Evolutionary conservation across 2,113 vertebrate species (phyloP).

Genomic region (Lamprologus callipterus): DNA sequence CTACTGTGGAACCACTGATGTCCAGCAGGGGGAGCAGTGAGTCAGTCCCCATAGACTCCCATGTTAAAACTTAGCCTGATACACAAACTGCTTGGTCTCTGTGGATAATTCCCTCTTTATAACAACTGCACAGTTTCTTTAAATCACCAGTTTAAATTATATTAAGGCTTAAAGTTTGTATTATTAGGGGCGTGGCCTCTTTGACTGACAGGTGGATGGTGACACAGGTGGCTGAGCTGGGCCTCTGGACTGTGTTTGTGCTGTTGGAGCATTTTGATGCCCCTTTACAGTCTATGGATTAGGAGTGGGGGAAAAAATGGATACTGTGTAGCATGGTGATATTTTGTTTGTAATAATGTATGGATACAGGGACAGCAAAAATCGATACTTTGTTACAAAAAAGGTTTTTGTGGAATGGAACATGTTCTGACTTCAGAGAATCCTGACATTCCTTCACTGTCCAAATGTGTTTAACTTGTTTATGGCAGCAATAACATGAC

Average conservation of each 20-base stretch:
- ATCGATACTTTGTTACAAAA: rapidly evolving
- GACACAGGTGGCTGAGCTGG: background rate
- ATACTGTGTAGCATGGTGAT: too few species aligned
- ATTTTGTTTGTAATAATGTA: too few species aligned
- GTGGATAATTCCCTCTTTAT: background rate
- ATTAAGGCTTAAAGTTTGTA: background rate
- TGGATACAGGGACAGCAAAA: rapidly evolving
- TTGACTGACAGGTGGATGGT: background rate
- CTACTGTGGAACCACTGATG: background rate
- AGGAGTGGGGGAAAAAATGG: rapidly evolving
- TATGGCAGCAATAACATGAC: too few species aligned
- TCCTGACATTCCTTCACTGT: too few species aligned
- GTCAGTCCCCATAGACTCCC: background rate
- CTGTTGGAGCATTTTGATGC: background rate
- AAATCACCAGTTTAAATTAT: background rate
- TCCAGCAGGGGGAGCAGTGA: background rate
- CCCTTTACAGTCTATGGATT: background rate
- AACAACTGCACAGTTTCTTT: background rate
- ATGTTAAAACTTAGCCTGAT: background rate
- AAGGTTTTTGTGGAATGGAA: too few species aligned
- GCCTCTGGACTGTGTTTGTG: background rate
- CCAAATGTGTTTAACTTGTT: too few species aligned
- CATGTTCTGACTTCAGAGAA: too few species aligned
- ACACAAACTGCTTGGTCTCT: background rate
- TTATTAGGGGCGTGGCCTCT: background rate